Evolutionary conservation across 2,113 vertebrate genomes (phyloP).

Genomic region (Cheirogaleus medius): DNA sequence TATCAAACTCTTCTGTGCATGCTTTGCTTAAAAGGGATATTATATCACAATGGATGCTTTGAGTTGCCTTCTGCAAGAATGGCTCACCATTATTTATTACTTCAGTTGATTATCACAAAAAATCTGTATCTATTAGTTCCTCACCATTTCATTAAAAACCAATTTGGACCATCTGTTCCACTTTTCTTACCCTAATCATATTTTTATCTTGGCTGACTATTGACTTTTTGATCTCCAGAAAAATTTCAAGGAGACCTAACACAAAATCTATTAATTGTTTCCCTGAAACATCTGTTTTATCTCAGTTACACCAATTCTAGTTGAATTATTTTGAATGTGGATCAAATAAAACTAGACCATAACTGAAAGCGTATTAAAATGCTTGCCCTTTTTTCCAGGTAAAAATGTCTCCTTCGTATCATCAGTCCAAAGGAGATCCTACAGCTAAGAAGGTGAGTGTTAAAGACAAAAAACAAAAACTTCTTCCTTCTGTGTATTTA

Average conservation of each 20-base stretch:
- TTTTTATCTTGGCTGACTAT: constrained; percentile 32
- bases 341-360: constrained; percentile 47
- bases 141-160: constrained; percentile 27
- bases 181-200: constrained; percentile 4
- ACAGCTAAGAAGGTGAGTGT: constrained; percentile 83
- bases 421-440: constrained; percentile 77
- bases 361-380: constrained; percentile 8
- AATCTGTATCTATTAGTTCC: not conserved
- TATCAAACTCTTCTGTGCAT: not conserved
- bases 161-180: not conserved
- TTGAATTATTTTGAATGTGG: constrained; percentile 48
- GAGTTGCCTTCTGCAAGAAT: not conserved
- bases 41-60: not conserved
- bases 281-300: constrained; percentile 37
- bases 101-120: not conserved
- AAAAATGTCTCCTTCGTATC: constrained; percentile 81
- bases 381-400: constrained; percentile 79
- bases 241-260: not conserved
- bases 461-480: not conserved
- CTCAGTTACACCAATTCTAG: not conserved
- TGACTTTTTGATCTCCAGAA: constrained; percentile 35
- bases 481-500: not conserved
- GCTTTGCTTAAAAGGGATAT: not conserved
- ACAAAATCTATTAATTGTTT: not conserved
- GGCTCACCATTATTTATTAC: not conserved